These are phyloP conservation scores for Lutjanus erythropterus DNA, from an alignment of 2,113 vertebrate species.

Conservation along the genomic window DNA sequence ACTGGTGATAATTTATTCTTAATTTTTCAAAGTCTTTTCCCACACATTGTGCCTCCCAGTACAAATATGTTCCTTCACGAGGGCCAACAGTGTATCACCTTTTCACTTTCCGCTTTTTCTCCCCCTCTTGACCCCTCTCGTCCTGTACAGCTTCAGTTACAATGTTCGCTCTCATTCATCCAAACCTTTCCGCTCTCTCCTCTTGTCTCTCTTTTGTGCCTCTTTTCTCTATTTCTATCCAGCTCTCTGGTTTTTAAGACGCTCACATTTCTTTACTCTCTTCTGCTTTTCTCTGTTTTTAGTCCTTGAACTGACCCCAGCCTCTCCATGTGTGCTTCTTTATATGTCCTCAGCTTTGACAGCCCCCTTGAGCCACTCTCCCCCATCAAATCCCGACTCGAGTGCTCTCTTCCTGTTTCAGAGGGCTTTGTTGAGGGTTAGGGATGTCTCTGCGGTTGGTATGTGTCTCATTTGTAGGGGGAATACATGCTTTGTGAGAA, in stretches of 20 bases:
- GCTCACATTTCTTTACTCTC: constrained; percentile 50
- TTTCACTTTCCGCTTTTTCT: constrained; percentile 42
- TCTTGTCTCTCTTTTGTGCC: constrained; percentile 47
- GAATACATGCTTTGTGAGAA: constrained; percentile 49
- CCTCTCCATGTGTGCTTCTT: constrained; percentile 54
- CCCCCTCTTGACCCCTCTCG: constrained; percentile 62
- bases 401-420: constrained; percentile 73
- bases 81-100: constrained; percentile 57
- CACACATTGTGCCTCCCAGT: constrained; percentile 51
- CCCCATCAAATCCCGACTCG: constrained; percentile 52
- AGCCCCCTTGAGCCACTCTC: constrained; percentile 62
- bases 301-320: constrained; percentile 57
- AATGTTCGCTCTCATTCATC: constrained; percentile 69
- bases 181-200: constrained; percentile 51
- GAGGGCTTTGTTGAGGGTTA: constrained; percentile 42
- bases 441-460: constrained; percentile 47
- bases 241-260: constrained; percentile 47
- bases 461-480: constrained; percentile 43
- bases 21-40: constrained; percentile 51
- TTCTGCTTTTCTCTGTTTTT: constrained; percentile 56
- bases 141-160: constrained; percentile 55
- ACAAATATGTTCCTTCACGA: constrained; percentile 53
- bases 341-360: constrained; percentile 59
- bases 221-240: constrained; percentile 37
- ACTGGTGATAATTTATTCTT: constrained; percentile 43